phyloP scores from a whole-genome alignment of 2,113 vertebrate species.

The Furnarius figulus region DNA sequence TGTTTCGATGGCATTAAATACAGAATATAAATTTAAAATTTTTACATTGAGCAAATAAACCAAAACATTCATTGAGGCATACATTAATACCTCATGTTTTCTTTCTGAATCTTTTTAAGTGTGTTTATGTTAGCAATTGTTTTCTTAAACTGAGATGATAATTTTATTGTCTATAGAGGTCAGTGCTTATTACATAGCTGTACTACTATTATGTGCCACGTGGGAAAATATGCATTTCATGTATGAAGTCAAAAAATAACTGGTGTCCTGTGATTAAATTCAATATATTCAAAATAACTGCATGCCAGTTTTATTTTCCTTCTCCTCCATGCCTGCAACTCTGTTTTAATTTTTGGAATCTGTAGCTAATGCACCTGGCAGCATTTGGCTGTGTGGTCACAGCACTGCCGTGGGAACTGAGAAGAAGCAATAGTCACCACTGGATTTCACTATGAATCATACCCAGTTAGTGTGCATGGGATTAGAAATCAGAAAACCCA shows the following conservation, averaged over 20 bases:
- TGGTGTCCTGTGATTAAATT: neutral
- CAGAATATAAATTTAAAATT: neutral
- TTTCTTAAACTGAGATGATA: neutral
- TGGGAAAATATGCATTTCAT: neutral
- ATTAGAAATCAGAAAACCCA: neutral
- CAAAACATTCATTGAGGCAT: neutral
- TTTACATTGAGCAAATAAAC: neutral
- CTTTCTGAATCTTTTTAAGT: neutral
- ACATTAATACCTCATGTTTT: neutral
- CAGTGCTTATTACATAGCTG: neutral
- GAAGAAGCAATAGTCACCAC: neutral
- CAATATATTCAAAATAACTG: neutral
- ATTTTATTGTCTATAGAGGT: neutral
- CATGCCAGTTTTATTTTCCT: neutral
- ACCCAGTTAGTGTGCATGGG: neutral
- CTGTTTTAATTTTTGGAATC: constrained; percentile 6
- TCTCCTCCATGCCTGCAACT: neutral
- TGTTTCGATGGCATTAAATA: neutral
- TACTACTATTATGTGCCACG: neutral
- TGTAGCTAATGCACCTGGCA: constrained; percentile 15
- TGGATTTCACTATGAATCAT: constrained; percentile 27
- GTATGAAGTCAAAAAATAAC: neutral
- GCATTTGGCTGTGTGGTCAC: neutral
- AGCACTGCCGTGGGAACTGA: constrained; percentile 34
- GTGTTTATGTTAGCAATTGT: neutral